These are phyloP conservation scores for Strix aluco DNA, from an alignment of 2,113 vertebrate species.

Conservation along the genomic window DNA sequence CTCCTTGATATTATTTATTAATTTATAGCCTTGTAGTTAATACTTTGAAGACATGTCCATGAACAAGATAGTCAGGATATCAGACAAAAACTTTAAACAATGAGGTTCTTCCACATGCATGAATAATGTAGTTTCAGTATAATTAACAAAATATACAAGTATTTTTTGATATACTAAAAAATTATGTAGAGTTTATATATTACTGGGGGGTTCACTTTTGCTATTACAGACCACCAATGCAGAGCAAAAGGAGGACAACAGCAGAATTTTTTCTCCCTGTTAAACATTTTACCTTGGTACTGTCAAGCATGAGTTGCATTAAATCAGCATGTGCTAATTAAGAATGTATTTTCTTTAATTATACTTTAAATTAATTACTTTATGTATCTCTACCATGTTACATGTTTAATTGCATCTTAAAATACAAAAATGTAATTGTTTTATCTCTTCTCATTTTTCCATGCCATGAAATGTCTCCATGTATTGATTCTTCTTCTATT, in stretches of 20 bases:
- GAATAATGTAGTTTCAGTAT: background rate
- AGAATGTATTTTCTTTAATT: background rate
- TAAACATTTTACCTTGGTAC: background rate
- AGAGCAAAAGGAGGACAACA: background rate
- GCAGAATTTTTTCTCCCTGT: background rate
- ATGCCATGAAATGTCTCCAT: background rate
- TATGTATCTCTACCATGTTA: background rate
- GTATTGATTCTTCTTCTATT: background rate
- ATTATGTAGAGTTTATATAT: rapidly evolving
- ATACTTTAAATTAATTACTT: slow-evolving; percentile 4
- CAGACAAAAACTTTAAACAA: background rate
- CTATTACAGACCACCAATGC: background rate
- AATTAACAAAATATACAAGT: background rate
- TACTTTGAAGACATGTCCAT: background rate
- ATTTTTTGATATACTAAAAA: background rate
- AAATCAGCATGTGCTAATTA: background rate
- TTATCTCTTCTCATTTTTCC: background rate
- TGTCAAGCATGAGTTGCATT: background rate
- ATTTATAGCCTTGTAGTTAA: background rate
- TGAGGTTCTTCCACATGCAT: background rate
- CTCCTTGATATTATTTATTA: background rate
- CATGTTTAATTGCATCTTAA: slow-evolving; percentile 1
- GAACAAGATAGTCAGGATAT: background rate
- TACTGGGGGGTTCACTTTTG: background rate
- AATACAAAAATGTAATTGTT: background rate